Evolutionary conservation across 1,140 invertebrate species (phyloP).

Genomic region (Calycopis cecrops): DNA sequence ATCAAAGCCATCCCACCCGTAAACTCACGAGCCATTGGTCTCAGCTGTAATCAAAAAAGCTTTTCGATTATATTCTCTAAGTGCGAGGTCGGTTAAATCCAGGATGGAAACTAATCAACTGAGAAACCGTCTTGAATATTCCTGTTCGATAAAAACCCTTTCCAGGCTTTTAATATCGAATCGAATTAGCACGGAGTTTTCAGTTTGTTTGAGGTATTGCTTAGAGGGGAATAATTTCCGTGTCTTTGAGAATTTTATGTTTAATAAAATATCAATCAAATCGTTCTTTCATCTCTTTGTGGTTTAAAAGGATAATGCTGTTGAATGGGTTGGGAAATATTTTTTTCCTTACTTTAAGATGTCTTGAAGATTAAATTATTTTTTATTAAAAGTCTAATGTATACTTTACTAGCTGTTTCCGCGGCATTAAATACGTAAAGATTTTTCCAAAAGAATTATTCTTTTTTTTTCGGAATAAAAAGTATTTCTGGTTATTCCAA

Average conservation of each 20-base stretch:
- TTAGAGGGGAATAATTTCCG: neutral
- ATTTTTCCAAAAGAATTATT: too few relatives aligned
- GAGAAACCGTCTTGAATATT: slow-evolving; percentile 7
- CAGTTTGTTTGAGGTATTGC: neutral
- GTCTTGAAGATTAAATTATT: too few relatives aligned
- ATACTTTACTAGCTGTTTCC: too few relatives aligned
- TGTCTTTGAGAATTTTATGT: slow-evolving; percentile 6
- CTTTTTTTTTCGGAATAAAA: too few relatives aligned
- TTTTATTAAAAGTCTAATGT: too few relatives aligned
- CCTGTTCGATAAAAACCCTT: slow-evolving; percentile 7
- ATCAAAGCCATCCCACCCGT: slow-evolving; percentile 1
- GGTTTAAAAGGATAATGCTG: neutral
- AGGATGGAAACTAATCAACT: neutral
- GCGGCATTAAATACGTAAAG: too few relatives aligned
- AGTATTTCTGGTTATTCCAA: too few relatives aligned
- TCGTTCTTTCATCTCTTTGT: neutral
- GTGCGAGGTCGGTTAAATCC: neutral
- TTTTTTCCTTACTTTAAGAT: too few relatives aligned
- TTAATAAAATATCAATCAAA: neutral
- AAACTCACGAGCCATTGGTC: neutral
- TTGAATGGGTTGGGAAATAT: neutral
- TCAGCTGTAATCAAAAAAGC: slow-evolving; percentile 8
- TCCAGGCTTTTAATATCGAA: slow-evolving; percentile 3
- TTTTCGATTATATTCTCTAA: slow-evolving; percentile 5
- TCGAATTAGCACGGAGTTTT: neutral